Evolutionary conservation across 2,797 vertebrate species (phyloP), one percentile per base, ranked within the genome.

Genomic region (Cuculus canorus): DNA sequence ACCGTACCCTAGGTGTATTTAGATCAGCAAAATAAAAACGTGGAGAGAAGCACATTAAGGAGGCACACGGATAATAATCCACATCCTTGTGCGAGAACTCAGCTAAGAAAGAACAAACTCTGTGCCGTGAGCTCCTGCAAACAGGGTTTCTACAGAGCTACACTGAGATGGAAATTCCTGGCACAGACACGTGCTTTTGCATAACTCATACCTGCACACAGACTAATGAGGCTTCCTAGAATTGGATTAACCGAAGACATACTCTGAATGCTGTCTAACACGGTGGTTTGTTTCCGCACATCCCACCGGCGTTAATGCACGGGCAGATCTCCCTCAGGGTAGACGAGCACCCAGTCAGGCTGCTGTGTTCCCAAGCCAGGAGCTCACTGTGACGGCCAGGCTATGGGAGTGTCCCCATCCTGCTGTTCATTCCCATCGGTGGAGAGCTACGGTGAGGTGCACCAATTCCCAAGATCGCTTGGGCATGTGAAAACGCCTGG

Each of bases 261-360:
- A 3, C 54, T 33, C 45, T 10, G 18, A 76, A 52, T 59, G 48
- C 53, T 4, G 37, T 24, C 63, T 50, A 61, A 66, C 1, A 4
- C 15, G 52, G 22, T 0, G 0, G 4, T 59, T 47, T 73, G 37
- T 63, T 70, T 66, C 65, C n/a, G 10, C 0, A 0, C 25, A 41
- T 41, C 52, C 57, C 43, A 18, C 17, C 3, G 1, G 21, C 1
- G 39, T 30, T 47, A 82, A 48, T 0, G 5, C 30, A 37, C 52
- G 65, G 61, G 56, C 11, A 54, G 72, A 32, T 41, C 17, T 50
- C 28, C 30, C 48, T 2, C 24, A 47, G 14, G 16, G 14, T 1
- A 32, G 28, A 63, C 0, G 0, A 71, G 41, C 32, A 17, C 56
- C 9, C 56, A 0, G 0, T 1, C 19, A 24, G 35, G n/a, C 23